Evolutionary conservation across 2,113 vertebrate species (phyloP), one percentile per base, ranked within the genome.

Genomic region (Pollimyrus isidori): DNA sequence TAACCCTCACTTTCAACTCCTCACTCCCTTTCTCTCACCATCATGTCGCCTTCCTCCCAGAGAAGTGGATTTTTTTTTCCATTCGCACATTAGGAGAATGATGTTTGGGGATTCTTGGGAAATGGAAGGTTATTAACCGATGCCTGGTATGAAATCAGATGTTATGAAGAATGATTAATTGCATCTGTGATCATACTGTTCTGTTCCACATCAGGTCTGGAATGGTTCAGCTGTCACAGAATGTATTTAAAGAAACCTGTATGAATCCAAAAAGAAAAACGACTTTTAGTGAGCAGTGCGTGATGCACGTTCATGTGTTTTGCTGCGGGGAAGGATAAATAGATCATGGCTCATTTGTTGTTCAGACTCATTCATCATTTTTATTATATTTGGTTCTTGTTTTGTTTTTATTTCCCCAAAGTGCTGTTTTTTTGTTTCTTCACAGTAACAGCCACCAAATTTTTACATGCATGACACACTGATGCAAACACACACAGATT

Each of bases 371-470:
- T 87, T 87, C 48, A 48, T 53, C 50, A 35, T 87, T 87, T 53
- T 53, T 53, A 87, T 53, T 35, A 53, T 87, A 53, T 53, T 52
- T 53, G 30, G n/a, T 56, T 52, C 50, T 35, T 53, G 30, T 35
- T 87, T 87, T 30, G n/a, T 4, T 86, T 86, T 86, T 53, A 86
- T 86, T 50, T 87, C 85, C 50, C 50, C 50, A 21, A 80, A 80
- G 73, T 80, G 17, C 4, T 42, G 35, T 76, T 39, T 76, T 76
- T 73, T 76, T 76, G 45, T 76, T 86, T 26, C 46, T 86, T 26
- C 45, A 23, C 73, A 80, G 17, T 80, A 42, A 42, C 73, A 80
- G 73, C 13, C 73, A 42, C 19, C 6, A 42, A 42, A 35, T 17
- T 15, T 42, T 80, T 4, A 21, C 73, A 80, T 19, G 13, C 15